These are phyloP conservation scores for Pristionchus mayeri DNA, from an alignment of 2,888 invertebrate genomes.

Conservation along the genomic window DNA sequence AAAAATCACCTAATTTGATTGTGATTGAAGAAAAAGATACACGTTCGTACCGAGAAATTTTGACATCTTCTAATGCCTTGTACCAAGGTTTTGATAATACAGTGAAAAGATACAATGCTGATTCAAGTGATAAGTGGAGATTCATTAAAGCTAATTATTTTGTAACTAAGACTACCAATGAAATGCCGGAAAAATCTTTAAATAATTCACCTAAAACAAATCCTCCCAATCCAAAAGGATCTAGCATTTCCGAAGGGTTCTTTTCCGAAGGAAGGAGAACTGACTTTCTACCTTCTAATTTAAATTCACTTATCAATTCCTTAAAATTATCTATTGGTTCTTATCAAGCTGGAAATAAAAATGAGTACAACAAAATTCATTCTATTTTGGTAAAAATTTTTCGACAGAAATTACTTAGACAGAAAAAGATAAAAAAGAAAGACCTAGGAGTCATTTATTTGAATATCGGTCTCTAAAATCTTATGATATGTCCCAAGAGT, in stretches of 20 bases:
- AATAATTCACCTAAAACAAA: background rate
- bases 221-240: background rate
- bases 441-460: conserved; percentile 54
- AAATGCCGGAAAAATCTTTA: background rate
- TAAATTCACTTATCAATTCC: conserved; percentile 55
- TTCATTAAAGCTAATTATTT: conserved; percentile 61
- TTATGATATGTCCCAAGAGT: too few species aligned
- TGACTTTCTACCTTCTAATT: conserved; percentile 53
- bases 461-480: conserved; percentile 52
- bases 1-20: conserved; percentile 60
- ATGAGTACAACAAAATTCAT: conserved; percentile 61
- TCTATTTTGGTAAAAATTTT: conserved; percentile 58
- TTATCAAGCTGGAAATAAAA: conserved; percentile 63
- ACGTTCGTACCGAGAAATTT: conserved; percentile 56
- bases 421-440: conserved; percentile 53
- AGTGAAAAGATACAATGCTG: conserved; percentile 61
- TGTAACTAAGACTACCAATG: conserved; percentile 42
- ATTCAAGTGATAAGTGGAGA: conserved; percentile 65
- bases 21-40: conserved; percentile 54
- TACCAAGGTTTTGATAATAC: conserved; percentile 60
- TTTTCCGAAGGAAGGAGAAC: too few species aligned
- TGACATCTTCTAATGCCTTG: conserved; percentile 60
- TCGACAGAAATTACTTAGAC: too few species aligned
- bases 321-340: conserved; percentile 55
- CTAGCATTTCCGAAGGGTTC: background rate